Conservation (phyloP, 2,113 vertebrate species). For the Dunckerocampus dactyliophorus region DNA sequence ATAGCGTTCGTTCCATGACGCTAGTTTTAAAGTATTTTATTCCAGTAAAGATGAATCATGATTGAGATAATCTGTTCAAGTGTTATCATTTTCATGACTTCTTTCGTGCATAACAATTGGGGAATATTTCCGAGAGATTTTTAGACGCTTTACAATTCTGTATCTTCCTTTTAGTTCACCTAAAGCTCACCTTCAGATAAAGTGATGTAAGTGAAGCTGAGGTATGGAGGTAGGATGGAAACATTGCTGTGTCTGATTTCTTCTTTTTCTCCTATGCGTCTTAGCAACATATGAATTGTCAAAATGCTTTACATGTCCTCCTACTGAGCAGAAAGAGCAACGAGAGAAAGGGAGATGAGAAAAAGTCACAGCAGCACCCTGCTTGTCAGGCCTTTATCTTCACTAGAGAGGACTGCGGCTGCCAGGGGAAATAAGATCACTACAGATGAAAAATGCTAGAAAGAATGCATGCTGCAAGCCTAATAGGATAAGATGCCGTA, state of each 20-base stretch:
- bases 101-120: too few relatives aligned
- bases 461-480: conserved; percentile 16
- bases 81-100: too few relatives aligned
- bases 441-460: conserved; percentile 20
- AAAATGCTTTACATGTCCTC: conserved; percentile 21
- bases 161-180: conserved; percentile 20
- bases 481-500: conserved; percentile 25
- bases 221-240: background rate
- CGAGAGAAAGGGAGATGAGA: conserved; percentile 28
- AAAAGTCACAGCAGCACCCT: conserved; percentile 12
- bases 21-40: too few relatives aligned
- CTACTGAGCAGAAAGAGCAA: conserved; percentile 12
- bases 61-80: too few relatives aligned
- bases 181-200: conserved; percentile 36
- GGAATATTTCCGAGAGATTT: too few relatives aligned
- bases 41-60: too few relatives aligned
- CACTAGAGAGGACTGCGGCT: conserved; percentile 11
- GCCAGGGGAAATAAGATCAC: conserved; percentile 40
- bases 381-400: conserved; percentile 31
- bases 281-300: conserved; percentile 16
- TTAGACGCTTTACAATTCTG: background rate
- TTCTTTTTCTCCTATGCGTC: background rate
- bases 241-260: background rate
- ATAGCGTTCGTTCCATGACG: too few relatives aligned
- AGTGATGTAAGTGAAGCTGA: conserved; percentile 13